A percentile compares a stretch with the other conserved stretches of the same genome.
These are phyloP conservation scores for Poliocrania exsul DNA, from an alignment of 2,797 vertebrate genomes.

Conservation along the genomic window DNA sequence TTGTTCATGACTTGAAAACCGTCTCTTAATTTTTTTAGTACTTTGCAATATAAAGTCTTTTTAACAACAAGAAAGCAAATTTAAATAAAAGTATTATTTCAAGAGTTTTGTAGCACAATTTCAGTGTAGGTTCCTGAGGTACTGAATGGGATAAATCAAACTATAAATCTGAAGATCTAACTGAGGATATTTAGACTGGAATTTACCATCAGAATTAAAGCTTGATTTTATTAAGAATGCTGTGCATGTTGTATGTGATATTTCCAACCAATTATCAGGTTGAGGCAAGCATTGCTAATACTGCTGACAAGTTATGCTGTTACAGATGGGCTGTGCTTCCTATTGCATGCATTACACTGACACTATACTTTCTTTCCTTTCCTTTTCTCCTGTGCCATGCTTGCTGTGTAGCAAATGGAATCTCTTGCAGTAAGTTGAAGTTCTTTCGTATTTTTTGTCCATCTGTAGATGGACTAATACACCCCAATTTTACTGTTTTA, in stretches of 20 bases:
- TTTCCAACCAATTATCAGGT: slow-evolving; percentile 64
- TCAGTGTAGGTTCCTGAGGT: not conserved
- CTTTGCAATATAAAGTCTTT: not conserved
- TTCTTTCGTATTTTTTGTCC: slow-evolving; percentile 83
- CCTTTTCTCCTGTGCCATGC: slow-evolving; percentile 92
- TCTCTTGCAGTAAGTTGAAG: slow-evolving; percentile 99
- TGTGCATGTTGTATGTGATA: slow-evolving; percentile 74
- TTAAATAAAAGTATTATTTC: not conserved
- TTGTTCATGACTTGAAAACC: not conserved
- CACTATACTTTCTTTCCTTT: slow-evolving; percentile 90
- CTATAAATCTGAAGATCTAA: slow-evolving; percentile 52
- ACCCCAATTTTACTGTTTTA: slow-evolving; percentile 63
- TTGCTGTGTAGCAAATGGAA: slow-evolving; percentile 99
- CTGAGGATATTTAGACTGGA: slow-evolving; percentile 13
- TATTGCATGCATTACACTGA: slow-evolving; percentile 90
- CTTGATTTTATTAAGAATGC: slow-evolving; percentile 67
- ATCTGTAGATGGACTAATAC: slow-evolving; percentile 71
- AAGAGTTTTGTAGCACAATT: not conserved
- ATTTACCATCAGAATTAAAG: slow-evolving; percentile 24
- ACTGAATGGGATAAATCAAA: slow-evolving; percentile 28
- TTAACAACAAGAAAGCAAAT: not conserved
- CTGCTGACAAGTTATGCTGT: slow-evolving; percentile 72
- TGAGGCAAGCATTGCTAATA: slow-evolving; percentile 76
- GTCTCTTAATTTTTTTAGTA: not conserved
- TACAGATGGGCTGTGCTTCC: slow-evolving; percentile 73